Conservation (phyloP, 2,888 invertebrate species). For the Sipha maydis region DNA sequence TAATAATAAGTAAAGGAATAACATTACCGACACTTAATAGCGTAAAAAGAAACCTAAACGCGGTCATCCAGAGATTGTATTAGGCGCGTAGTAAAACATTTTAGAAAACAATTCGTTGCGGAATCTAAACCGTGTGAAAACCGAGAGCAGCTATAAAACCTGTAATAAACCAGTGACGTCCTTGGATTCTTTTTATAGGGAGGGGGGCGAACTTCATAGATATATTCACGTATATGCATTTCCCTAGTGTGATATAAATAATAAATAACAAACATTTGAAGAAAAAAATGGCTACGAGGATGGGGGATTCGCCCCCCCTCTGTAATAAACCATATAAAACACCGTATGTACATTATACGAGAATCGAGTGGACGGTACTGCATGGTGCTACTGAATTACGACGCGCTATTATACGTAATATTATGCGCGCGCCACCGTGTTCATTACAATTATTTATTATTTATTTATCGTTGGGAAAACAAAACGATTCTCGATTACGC, state of each 20-base stretch:
- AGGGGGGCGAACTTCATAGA: too few relatives aligned
- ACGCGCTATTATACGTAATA: too few relatives aligned
- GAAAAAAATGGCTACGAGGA: too few relatives aligned
- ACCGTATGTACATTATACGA: too few relatives aligned
- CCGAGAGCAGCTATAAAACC: neutral
- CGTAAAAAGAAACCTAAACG: neutral
- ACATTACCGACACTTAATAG: neutral
- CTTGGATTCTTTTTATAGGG: too few relatives aligned
- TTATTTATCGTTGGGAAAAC: slow-evolving; percentile 40
- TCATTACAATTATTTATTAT: neutral
- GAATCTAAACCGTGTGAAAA: neutral
- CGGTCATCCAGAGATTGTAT: neutral
- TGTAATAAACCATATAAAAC: too few relatives aligned
- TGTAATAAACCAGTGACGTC: too few relatives aligned
- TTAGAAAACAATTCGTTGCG: neutral
- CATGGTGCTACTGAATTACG: neutral
- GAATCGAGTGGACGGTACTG: too few relatives aligned
- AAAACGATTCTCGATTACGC: slow-evolving; percentile 49
- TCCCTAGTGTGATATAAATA: too few relatives aligned
- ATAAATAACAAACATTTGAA: too few relatives aligned
- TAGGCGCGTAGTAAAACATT: neutral
- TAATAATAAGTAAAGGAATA: neutral
- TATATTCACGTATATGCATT: too few relatives aligned
- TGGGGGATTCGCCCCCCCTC: too few relatives aligned
- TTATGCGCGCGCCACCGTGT: neutral